Evolutionary conservation across 2,888 invertebrate species (phyloP), one percentile per base, ranked within the genome.

Genomic region (Drosophila prolongata): DNA sequence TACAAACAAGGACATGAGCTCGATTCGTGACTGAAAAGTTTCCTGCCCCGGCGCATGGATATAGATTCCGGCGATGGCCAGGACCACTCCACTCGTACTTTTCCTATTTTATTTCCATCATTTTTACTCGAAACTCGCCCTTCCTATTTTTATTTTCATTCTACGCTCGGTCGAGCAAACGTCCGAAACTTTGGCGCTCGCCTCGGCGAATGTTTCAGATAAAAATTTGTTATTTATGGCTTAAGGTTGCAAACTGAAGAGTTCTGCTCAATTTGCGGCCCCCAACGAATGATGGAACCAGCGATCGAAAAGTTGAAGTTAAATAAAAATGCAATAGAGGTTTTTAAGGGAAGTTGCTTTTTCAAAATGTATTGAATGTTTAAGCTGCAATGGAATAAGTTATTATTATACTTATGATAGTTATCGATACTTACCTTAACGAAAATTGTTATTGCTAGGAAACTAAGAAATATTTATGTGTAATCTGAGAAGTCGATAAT

Each of bases 1-100:
- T 84, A 84, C 90, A 90, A 90, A 90, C 89, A 90, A 90, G 87
- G 90, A 89, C 89, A 89, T 89, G 81, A 89, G 85, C 79, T 79
- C 76, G 62, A 80, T 78, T 90, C 90, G 90, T 90, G 90, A 90
- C 90, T 83, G 83, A 85, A 89, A 90, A 89, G 77, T 77, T 89
- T 79, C 46, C 49, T 75, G 52, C 46, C 24, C 66, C 35, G 56
- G 37, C 54, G 40, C 43, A 71, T 35, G 47, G 52, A 58, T 19
- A 71, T 40, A 53, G 52, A 58, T 19, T 35, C 74, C 37, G 46
- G 44, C 47, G 37, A 66, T 66, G 10, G 24, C 44, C 44, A 44
- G 44, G 44, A 46, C 46, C 46, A 30, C 8, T 6, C 6, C 30
- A 42, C 71, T 81, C 86, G 89, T 89, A 75, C 75, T 84, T 84